Base-by-base conservation (phyloP, 2,888 invertebrate species). In the Glaucopsyche alexis region DNA sequence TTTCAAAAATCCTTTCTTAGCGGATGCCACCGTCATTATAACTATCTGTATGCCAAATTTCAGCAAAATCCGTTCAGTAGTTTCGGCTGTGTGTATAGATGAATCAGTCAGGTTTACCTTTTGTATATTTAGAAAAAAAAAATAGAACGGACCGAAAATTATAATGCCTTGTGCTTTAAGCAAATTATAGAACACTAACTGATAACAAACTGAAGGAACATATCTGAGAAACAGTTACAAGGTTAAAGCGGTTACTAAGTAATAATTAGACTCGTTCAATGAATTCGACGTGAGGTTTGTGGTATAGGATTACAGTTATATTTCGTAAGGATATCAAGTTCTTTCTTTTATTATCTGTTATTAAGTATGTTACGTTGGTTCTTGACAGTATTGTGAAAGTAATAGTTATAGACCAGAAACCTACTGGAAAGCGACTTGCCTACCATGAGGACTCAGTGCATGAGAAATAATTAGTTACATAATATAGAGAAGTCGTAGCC, bases 181-280 rank as follows among this genome's bases (percentile, higher is more conserved):
- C 29, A 29, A 29, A 29, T 29, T 29, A 29, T 60, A 60, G 13
- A 11, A 11, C 14, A 2, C 19, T 60, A 60, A 19, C 55, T 60
- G 55, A 60, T 60, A 60, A 60, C 5, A 60, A 19, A 60, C 29
- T 60, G 60, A 60, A 16, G 60, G 29, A 38, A 60, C 13, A 60
- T 29, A 29, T 38, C 60, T 60, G 7, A 55, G 60, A 38, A 60
- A 60, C 60, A 29, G 60, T 38, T 60, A 60, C 60, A 60, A 60
- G 60, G 60, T 60, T 60, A 38, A 60, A 60, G 60, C 60, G 29
- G 29, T 38, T 60, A 60, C 60, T 60, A 60, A 60, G 60, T 38
- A 47, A 1, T 60, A 29, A 60, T 29, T 60, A 60, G 29, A 60
- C 13, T 60, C 29, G 13, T 13, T 60, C 19, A 60, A 13, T 38